These are phyloP conservation scores for Dipodomys spectabilis DNA, from an alignment of 2,113 vertebrate genomes.

Conservation along the genomic window DNA sequence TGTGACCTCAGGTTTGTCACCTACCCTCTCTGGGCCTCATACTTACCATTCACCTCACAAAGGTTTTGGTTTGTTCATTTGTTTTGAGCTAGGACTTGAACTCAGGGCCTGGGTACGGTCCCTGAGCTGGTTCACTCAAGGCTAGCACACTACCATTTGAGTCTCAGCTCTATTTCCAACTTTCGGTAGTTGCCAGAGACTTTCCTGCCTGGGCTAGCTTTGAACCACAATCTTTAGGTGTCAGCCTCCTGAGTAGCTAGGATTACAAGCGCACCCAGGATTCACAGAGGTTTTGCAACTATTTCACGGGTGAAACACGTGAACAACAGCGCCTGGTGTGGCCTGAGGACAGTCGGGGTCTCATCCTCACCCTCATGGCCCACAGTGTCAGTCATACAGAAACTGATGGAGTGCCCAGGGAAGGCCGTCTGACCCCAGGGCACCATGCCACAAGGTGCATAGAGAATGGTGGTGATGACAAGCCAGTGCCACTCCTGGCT, in stretches of 20 bases:
- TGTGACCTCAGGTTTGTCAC: neutral
- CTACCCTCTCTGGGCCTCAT: neutral
- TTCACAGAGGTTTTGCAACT: neutral
- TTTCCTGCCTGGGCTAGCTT: too few relatives aligned
- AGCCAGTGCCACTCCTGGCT: neutral
- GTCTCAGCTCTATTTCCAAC: too few relatives aligned
- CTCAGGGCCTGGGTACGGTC: too few relatives aligned
- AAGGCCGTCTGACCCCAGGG: neutral
- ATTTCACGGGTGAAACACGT: fast-evolving
- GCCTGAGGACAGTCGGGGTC: neutral
- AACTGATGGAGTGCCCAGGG: neutral
- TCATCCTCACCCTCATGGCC: neutral
- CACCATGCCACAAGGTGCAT: neutral
- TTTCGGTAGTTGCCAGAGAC: too few relatives aligned
- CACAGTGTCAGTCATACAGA: neutral
- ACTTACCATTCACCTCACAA: neutral
- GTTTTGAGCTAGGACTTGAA: too few relatives aligned
- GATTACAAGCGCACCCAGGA: too few relatives aligned
- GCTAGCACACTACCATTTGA: too few relatives aligned
- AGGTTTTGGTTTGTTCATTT: neutral
- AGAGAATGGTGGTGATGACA: neutral
- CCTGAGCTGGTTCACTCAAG: too few relatives aligned
- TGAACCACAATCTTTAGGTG: too few relatives aligned
- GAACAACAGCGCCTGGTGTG: neutral
- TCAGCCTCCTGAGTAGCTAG: too few relatives aligned